Conservation (phyloP, 2,797 vertebrate species). For the Sebastes hopkinsi region DNA sequence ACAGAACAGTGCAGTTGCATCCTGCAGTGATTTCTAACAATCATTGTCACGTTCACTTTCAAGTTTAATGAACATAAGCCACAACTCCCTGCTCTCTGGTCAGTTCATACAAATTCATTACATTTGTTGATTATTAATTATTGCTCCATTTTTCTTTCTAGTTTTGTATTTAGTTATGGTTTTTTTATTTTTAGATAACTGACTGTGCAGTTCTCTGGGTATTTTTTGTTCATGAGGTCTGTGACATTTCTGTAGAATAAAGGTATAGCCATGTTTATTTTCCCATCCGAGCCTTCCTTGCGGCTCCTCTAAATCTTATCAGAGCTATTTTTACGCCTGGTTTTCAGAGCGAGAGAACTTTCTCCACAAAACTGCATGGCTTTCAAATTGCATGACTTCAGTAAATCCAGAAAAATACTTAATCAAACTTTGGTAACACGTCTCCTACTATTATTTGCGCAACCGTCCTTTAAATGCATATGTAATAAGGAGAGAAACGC, state of each 20-base stretch:
- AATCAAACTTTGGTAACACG: not conserved
- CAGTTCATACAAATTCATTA: accelerated
- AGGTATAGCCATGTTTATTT: not conserved
- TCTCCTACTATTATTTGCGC: not conserved
- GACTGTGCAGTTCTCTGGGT: no score
- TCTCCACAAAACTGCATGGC: no score
- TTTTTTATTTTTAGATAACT: not conserved
- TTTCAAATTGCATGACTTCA: not conserved
- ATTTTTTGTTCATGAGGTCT: not conserved
- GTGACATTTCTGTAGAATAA: not conserved
- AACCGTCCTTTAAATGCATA: not conserved
- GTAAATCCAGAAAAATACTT: not conserved
- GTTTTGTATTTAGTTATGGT: no score
- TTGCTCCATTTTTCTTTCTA: no score
- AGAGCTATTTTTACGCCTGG: no score
- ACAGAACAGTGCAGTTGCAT: not conserved
- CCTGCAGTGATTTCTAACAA: not conserved
- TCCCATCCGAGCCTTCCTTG: not conserved
- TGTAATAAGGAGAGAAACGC: no score
- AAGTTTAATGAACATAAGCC: not conserved
- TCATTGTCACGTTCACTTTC: not conserved
- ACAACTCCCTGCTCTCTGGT: not conserved
- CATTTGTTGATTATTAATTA: no score
- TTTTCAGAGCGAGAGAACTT: no score
- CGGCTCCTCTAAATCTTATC: no score